A percentile compares a stretch with the other conserved stretches of the same genome.
phyloP scores from a whole-genome alignment of 1,140 invertebrate genomes.

The Battus philenor region DNA sequence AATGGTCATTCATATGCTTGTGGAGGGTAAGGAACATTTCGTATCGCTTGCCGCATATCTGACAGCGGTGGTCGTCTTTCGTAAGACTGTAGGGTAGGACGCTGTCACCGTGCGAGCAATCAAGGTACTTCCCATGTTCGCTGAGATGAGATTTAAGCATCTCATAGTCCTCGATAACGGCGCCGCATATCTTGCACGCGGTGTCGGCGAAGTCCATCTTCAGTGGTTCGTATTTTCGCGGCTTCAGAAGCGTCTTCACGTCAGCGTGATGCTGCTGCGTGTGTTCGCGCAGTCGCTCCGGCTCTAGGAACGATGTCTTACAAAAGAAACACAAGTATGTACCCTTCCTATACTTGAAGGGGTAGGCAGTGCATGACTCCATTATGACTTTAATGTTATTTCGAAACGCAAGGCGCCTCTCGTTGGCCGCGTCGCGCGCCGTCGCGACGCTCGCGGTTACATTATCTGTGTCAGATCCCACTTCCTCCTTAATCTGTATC shows the following conservation, averaged over 20 bases:
- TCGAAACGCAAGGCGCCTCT: slow-evolving; percentile 46
- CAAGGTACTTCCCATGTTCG: slow-evolving; percentile 51
- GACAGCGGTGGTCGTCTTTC: slow-evolving; percentile 50
- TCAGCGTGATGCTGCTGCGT: slow-evolving; percentile 39
- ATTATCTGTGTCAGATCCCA: slow-evolving; percentile 35
- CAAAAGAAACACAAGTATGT: slow-evolving; percentile 60
- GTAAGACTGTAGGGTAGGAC: slow-evolving; percentile 59
- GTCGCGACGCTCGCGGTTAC: slow-evolving; percentile 18
- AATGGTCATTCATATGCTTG: slow-evolving; percentile 68
- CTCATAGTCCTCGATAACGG: slow-evolving; percentile 40
- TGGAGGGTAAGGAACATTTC: slow-evolving; percentile 69
- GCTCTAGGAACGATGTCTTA: slow-evolving; percentile 53
- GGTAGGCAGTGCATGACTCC: slow-evolving; percentile 51
- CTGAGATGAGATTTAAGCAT: slow-evolving; percentile 45
- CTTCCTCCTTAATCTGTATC: slow-evolving; percentile 32
- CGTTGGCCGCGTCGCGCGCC: slow-evolving; percentile 30
- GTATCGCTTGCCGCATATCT: slow-evolving; percentile 58
- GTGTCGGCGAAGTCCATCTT: slow-evolving; percentile 60
- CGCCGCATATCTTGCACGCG: slow-evolving; percentile 48
- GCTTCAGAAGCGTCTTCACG: slow-evolving; percentile 30
- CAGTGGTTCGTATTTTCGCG: slow-evolving; percentile 59
- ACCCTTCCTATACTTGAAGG: slow-evolving; percentile 64
- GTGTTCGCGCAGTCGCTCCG: slow-evolving; percentile 56
- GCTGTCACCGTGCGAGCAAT: slow-evolving; percentile 44
- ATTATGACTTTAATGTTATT: slow-evolving; percentile 58